phyloP scores from a whole-genome alignment of 1,140 invertebrate genomes.

The Lepidurus couesii region DNA sequence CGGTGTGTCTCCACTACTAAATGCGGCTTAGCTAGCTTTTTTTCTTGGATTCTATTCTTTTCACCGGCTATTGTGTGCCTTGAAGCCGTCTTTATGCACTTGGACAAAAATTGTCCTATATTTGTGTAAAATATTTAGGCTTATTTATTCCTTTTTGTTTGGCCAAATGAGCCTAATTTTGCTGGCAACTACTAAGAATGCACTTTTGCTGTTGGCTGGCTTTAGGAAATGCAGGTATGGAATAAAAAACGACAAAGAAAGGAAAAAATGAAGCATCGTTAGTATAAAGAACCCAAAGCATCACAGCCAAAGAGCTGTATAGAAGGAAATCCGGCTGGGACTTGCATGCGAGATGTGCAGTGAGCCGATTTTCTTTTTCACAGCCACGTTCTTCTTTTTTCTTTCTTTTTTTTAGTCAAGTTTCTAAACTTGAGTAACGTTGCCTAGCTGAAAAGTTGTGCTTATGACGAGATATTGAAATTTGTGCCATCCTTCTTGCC shows the following conservation, averaged over 20 bases:
- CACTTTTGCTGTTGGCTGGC: conserved; percentile 17
- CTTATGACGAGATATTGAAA: conserved; percentile 16
- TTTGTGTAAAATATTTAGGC: not conserved
- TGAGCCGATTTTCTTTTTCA: not conserved
- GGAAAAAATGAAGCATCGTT: conserved; percentile 4
- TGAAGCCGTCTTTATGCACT: not conserved
- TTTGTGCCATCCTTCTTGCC: not conserved
- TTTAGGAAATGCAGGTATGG: not conserved
- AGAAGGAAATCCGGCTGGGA: conserved; percentile 6
- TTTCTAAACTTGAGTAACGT: not conserved
- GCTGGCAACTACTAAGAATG: not conserved
- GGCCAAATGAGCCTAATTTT: conserved; percentile 4
- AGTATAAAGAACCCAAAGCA: conserved; percentile 5
- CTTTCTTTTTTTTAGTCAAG: not conserved
- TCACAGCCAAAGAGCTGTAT: conserved; percentile 9
- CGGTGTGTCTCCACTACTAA: not conserved
- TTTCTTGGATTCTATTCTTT: not conserved
- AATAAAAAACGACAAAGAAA: not conserved
- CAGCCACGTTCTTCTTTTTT: not conserved
- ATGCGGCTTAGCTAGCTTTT: not conserved
- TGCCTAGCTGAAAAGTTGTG: not conserved
- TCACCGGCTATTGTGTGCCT: not conserved
- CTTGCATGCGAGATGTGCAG: conserved; percentile 4
- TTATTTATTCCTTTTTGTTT: not conserved
- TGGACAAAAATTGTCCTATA: not conserved